Evolutionary conservation across 2,888 invertebrate genomes (phyloP).

Genomic region (Lepidochrysops patricia): DNA sequence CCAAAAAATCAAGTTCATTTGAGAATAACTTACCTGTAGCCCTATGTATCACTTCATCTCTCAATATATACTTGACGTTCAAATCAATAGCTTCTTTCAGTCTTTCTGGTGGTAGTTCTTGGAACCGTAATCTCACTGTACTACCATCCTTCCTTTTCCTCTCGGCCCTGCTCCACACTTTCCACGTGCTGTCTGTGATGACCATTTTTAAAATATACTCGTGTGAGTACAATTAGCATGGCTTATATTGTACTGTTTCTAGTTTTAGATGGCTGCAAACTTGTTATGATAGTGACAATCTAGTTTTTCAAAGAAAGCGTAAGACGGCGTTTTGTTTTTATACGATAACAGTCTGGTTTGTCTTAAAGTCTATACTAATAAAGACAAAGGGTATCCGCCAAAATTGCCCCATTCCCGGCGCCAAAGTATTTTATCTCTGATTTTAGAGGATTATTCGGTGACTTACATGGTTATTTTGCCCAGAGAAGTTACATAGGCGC

Average conservation of each 20-base stretch:
- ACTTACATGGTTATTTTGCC: too few species aligned
- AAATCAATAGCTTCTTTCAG: constrained; percentile 7
- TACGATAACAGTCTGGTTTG: too few species aligned
- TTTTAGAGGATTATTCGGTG: too few species aligned
- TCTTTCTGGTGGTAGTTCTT: constrained; percentile 13
- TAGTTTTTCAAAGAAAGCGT: too few species aligned
- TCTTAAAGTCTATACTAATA: too few species aligned
- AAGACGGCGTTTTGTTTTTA: too few species aligned
- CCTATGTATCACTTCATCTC: constrained; percentile 14
- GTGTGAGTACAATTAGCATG: not conserved
- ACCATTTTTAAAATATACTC: not conserved
- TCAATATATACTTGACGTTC: constrained; percentile 4
- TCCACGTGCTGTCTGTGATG: not conserved
- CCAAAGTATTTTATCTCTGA: too few species aligned
- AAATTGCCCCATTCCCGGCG: too few species aligned
- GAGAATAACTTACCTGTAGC: constrained; percentile 16
- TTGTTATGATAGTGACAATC: not conserved
- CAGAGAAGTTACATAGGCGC: too few species aligned
- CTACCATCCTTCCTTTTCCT: constrained; percentile 12
- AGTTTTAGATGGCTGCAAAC: not conserved
- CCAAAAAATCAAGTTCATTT: too few species aligned
- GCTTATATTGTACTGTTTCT: not conserved
- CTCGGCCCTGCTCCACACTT: constrained; percentile 12
- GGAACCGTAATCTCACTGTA: constrained; percentile 13
- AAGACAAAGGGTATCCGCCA: too few species aligned